Conservation (phyloP, 2,888 invertebrate species). For the Neria commutata region DNA sequence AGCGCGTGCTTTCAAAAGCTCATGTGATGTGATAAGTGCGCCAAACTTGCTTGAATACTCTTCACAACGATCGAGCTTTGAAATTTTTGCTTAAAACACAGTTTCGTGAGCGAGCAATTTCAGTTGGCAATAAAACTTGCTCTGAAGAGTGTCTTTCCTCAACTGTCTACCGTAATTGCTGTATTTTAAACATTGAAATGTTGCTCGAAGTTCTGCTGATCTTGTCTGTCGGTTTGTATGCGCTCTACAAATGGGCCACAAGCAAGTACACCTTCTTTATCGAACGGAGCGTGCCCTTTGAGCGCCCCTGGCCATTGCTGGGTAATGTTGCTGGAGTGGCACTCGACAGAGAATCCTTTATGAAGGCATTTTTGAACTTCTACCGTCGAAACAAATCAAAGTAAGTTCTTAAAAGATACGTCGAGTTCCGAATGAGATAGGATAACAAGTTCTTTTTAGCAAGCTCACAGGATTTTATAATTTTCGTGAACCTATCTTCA, state of each 20-base stretch:
- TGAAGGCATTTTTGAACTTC: conserved; percentile 21
- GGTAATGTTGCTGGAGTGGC: conserved; percentile 33
- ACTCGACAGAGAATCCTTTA: conserved; percentile 28
- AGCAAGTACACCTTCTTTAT: conserved; percentile 32
- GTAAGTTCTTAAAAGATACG: conserved; percentile 28
- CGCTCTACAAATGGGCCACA: conserved; percentile 39
- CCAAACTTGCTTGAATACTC: too few species aligned
- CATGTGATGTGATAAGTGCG: too few species aligned
- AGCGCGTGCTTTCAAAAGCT: too few species aligned
- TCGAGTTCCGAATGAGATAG: too few species aligned
- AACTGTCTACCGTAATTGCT: not conserved
- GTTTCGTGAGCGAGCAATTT: too few species aligned
- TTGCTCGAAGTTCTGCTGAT: conserved; percentile 29
- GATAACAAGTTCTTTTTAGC: conserved; percentile 29
- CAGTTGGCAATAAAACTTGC: too few species aligned
- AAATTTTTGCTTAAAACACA: not conserved
- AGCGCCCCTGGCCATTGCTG: conserved; percentile 34
- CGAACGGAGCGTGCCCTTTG: conserved; percentile 33
- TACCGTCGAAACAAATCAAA: conserved; percentile 36
- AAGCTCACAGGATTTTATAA: conserved; percentile 56
- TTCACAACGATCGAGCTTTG: too few species aligned
- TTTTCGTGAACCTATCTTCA: conserved; percentile 32
- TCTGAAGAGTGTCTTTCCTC: too few species aligned
- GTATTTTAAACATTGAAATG: not conserved
- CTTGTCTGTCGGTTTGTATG: conserved; percentile 20